Conservation (phyloP, 2,888 invertebrate genomes). For the Dioctria linearis region DNA sequence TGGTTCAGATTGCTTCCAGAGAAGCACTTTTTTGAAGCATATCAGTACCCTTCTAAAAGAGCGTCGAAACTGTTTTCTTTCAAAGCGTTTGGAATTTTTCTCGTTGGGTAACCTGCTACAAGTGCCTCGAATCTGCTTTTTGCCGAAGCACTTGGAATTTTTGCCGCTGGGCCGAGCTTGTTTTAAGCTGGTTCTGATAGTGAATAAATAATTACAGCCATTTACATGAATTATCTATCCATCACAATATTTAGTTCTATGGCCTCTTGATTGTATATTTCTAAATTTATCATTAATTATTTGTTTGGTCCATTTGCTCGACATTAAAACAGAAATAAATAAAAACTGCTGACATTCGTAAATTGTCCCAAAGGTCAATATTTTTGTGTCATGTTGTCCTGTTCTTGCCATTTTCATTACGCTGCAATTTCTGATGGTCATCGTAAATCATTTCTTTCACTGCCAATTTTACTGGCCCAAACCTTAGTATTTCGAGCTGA, state of each 20-base stretch:
- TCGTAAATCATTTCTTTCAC: slow-evolving; percentile 32
- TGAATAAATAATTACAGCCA: background rate
- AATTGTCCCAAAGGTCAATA: slow-evolving; percentile 6
- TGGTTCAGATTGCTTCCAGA: no score
- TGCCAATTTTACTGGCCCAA: background rate
- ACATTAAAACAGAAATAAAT: slow-evolving; percentile 9
- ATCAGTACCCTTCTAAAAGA: no score
- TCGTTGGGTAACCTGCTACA: no score
- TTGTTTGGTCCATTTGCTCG: background rate
- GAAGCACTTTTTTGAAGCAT: no score
- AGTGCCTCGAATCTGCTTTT: no score
- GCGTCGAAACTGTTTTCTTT: no score
- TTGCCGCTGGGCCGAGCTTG: no score
- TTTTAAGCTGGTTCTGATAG: no score
- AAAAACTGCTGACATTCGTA: slow-evolving; percentile 18
- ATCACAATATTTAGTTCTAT: no score
- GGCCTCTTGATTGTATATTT: no score
- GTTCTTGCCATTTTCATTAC: slow-evolving; percentile 34
- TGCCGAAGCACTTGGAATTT: no score
- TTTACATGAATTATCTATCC: background rate
- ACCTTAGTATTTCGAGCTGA: background rate
- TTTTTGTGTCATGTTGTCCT: slow-evolving; percentile 8
- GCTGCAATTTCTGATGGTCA: slow-evolving; percentile 16
- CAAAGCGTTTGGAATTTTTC: no score
- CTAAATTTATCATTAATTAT: background rate